These are phyloP conservation scores for Heliothis subflexa DNA, from an alignment of 1,140 invertebrate genomes.

Conservation along the genomic window DNA sequence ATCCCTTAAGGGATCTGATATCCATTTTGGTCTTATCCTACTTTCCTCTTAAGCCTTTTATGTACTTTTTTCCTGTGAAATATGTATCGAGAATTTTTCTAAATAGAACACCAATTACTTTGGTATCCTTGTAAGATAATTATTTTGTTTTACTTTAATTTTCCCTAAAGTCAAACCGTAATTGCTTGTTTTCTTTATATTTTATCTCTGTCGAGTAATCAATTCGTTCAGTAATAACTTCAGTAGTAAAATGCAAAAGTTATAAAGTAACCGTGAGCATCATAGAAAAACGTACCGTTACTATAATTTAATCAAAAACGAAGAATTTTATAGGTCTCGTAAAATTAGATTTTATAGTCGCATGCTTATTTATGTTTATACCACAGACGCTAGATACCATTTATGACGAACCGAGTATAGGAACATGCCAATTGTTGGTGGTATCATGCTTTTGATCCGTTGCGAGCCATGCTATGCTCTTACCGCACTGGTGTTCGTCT, in stretches of 20 bases:
- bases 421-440: conserved; percentile 47
- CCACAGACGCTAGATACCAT: neutral
- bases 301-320: conserved; percentile 9
- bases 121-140: conserved; percentile 23
- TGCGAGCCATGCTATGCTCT: conserved; percentile 78
- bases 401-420: neutral
- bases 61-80: neutral
- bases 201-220: neutral
- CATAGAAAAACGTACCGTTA: conserved; percentile 12
- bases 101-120: conserved; percentile 28
- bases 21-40: conserved; percentile 2
- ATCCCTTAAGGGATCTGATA: conserved; percentile 18
- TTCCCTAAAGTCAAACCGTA: conserved; percentile 19
- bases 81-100: neutral
- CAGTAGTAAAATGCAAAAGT: conserved; percentile 24
- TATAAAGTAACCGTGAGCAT: conserved; percentile 7
- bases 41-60: neutral
- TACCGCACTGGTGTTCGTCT: conserved; percentile 90
- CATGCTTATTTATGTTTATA: conserved; percentile 32
- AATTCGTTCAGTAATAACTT: conserved; percentile 1
- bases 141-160: conserved; percentile 25
- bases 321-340: conserved; percentile 27
- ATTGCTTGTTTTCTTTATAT: conserved; percentile 8
- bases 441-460: conserved; percentile 57
- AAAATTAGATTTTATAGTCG: conserved; percentile 37